Evolutionary conservation across 2,888 invertebrate genomes (phyloP).

Genomic region (Mylabris sibirica): DNA sequence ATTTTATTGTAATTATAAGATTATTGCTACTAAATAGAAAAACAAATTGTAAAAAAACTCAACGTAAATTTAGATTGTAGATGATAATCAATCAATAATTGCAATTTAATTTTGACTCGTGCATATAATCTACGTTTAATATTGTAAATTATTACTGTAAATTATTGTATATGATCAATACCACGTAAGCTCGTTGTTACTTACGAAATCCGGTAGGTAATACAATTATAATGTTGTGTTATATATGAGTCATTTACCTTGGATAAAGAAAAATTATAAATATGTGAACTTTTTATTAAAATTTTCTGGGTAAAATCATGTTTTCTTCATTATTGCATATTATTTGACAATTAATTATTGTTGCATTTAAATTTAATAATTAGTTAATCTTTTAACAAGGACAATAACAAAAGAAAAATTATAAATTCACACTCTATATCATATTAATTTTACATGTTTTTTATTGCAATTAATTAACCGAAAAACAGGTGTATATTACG

Average conservation of each 20-base stretch:
- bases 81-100: background rate
- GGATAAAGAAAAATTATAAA: constrained; percentile 25
- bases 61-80: background rate
- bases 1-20: background rate
- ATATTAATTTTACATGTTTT: background rate
- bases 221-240: constrained; percentile 27
- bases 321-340: background rate
- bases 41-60: background rate
- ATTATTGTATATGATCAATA: background rate
- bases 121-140: background rate
- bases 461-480: background rate
- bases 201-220: constrained; percentile 37
- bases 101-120: background rate
- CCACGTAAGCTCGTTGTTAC: constrained; percentile 21
- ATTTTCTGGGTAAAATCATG: background rate
- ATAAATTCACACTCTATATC: background rate
- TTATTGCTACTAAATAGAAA: background rate
- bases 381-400: constrained; percentile 4
- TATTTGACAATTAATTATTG: constrained; percentile 6
- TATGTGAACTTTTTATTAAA: background rate
- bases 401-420: background rate
- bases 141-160: background rate
- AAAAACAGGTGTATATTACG: background rate
- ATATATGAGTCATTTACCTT: constrained; percentile 33
- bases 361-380: constrained; percentile 1